phyloP scores from a whole-genome alignment of 2,797 vertebrate genomes.

The Cynopterus sphinx region DNA sequence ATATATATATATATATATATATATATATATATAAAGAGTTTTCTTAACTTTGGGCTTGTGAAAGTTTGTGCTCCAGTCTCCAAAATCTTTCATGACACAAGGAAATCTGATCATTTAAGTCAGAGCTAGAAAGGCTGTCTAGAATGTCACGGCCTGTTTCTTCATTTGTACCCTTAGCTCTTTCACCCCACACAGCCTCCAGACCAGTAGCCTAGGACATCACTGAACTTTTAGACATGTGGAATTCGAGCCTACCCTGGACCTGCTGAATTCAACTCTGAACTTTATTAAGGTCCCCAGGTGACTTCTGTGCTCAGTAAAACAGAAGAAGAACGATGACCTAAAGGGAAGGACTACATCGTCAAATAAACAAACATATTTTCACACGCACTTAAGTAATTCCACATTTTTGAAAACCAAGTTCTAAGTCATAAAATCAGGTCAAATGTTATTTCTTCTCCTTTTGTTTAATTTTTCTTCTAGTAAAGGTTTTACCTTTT shows the following conservation, averaged over 20 bases:
- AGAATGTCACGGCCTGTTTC: neutral
- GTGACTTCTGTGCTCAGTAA: neutral
- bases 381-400: neutral
- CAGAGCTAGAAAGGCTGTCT: neutral
- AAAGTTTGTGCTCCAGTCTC: neutral
- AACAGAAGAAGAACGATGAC: neutral
- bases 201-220: neutral
- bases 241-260: too few species aligned
- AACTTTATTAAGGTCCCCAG: neutral
- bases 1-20: too few species aligned
- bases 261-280: neutral
- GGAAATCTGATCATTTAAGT: neutral
- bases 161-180: neutral
- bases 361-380: neutral
- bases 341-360: neutral
- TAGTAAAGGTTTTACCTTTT: neutral
- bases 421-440: neutral
- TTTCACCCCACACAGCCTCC: neutral
- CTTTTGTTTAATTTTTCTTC: neutral
- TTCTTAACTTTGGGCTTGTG: neutral
- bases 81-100: neutral
- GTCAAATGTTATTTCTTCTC: neutral
- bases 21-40: too few species aligned
- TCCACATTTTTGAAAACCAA: neutral
- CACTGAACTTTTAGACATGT: neutral